Percentiles rank a stretch among this genome's conserved stretches.
phyloP scores from a whole-genome alignment of 1,140 invertebrate genomes.

The Arctopsyche grandis region DNA sequence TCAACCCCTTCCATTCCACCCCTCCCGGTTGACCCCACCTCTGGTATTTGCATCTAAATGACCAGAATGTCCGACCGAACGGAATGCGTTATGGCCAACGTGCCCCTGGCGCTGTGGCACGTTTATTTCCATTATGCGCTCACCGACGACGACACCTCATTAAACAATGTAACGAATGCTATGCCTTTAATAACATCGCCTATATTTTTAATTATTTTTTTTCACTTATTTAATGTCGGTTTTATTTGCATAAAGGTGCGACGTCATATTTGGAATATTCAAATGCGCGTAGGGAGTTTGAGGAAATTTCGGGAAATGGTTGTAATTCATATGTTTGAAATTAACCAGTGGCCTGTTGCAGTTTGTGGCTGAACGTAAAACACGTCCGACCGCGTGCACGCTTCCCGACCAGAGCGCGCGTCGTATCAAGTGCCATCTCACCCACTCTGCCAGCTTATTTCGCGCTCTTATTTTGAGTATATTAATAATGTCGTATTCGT shows the following conservation, averaged over 20 bases:
- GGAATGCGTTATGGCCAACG: slow-evolving; percentile 36
- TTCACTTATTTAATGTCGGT: neutral
- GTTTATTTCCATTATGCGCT: slow-evolving; percentile 19
- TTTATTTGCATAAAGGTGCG: neutral
- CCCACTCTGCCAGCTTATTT: too few relatives aligned
- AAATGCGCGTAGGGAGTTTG: too few relatives aligned
- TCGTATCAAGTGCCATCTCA: too few relatives aligned
- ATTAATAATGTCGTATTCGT: too few relatives aligned
- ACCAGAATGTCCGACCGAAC: slow-evolving; percentile 35
- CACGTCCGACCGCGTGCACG: too few relatives aligned
- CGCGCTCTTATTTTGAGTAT: too few relatives aligned
- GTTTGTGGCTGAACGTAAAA: too few relatives aligned
- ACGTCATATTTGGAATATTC: too few relatives aligned
- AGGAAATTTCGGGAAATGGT: too few relatives aligned
- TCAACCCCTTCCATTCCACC: neutral
- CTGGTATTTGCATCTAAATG: slow-evolving; percentile 42
- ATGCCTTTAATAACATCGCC: neutral
- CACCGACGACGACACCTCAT: slow-evolving; percentile 1
- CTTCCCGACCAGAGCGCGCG: too few relatives aligned
- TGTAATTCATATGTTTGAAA: too few relatives aligned
- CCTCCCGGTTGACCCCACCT: neutral
- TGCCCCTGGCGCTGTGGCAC: neutral
- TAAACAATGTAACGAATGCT: neutral
- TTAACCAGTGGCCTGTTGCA: too few relatives aligned
- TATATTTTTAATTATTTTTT: neutral